These are phyloP conservation scores for Brachypodius melanocephalos DNA, from an alignment of 2,113 vertebrate genomes.

Conservation along the genomic window DNA sequence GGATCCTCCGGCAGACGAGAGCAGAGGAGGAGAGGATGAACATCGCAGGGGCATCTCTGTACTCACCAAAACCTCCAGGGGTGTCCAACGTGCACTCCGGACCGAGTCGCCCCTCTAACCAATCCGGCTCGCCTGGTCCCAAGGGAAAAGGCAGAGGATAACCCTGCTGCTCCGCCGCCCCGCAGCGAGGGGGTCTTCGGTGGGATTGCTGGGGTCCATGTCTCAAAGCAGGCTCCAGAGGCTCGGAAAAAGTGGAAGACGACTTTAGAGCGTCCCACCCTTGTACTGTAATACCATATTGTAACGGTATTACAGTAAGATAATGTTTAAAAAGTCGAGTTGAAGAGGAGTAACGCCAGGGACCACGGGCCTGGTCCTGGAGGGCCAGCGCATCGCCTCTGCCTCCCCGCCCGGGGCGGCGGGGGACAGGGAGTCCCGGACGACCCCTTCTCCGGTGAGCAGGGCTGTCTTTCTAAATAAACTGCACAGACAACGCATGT, in stretches of 20 bases:
- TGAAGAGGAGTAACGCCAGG: rapidly evolving
- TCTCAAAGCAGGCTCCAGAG: neutral
- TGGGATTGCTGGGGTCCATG: rapidly evolving
- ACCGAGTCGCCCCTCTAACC: neutral
- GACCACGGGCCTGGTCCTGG: rapidly evolving
- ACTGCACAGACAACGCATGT: rapidly evolving
- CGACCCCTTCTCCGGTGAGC: rapidly evolving
- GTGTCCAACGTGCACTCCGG: neutral
- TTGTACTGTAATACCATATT: too few species aligned
- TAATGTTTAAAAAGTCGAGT: neutral
- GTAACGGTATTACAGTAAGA: neutral
- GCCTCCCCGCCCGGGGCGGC: rapidly evolving
- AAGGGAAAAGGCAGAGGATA: neutral
- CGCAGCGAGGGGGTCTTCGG: neutral
- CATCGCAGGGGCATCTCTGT: neutral
- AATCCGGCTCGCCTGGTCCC: neutral
- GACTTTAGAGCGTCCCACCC: neutral
- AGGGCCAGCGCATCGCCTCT: rapidly evolving
- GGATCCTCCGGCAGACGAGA: neutral
- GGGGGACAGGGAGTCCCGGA: rapidly evolving
- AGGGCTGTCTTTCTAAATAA: neutral
- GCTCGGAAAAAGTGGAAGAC: neutral
- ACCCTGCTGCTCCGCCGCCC: neutral
- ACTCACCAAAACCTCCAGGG: neutral
- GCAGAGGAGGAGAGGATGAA: neutral